These are phyloP conservation scores for Engraulis encrasicolus DNA, from an alignment of 2,113 vertebrate species.

Conservation along the genomic window DNA sequence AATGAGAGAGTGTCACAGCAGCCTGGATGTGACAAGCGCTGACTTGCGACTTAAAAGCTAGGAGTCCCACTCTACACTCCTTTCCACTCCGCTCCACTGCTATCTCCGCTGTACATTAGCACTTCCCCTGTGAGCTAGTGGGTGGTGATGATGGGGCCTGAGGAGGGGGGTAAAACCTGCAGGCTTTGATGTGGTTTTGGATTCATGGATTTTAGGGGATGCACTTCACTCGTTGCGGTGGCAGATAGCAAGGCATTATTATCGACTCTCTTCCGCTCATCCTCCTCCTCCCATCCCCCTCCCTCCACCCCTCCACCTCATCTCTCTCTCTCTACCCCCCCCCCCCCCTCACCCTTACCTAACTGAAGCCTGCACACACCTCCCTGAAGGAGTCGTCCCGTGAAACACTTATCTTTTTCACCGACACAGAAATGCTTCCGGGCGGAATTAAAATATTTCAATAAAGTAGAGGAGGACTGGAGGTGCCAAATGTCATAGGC, in stretches of 20 bases:
- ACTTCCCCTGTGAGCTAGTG: background rate
- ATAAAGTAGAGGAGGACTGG: background rate
- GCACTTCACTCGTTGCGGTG: constrained; percentile 31
- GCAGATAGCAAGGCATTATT: constrained; percentile 46
- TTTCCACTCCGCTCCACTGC: too few species aligned
- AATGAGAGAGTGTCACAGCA: constrained; percentile 19
- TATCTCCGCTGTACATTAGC: constrained; percentile 44
- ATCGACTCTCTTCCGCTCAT: constrained; percentile 53
- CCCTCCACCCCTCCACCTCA: too few species aligned
- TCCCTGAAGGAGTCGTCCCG: too few species aligned
- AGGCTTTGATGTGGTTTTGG: constrained; percentile 56
- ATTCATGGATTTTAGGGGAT: constrained; percentile 51
- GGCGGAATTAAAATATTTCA: constrained; percentile 51
- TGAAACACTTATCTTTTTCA: constrained; percentile 52
- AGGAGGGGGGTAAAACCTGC: constrained; percentile 3
- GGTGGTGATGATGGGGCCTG: too few species aligned
- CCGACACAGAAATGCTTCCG: constrained; percentile 43
- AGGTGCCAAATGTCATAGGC: background rate
- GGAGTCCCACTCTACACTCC: too few species aligned
- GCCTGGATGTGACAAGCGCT: constrained; percentile 43
- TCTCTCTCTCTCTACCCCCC: too few species aligned
- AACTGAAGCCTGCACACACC: constrained; percentile 44
- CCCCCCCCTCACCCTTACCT: too few species aligned
- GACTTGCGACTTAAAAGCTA: constrained; percentile 44
- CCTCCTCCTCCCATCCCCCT: too few species aligned